phyloP scores from a whole-genome alignment of 2,797 vertebrate genomes.

The Trachurus trachurus region DNA sequence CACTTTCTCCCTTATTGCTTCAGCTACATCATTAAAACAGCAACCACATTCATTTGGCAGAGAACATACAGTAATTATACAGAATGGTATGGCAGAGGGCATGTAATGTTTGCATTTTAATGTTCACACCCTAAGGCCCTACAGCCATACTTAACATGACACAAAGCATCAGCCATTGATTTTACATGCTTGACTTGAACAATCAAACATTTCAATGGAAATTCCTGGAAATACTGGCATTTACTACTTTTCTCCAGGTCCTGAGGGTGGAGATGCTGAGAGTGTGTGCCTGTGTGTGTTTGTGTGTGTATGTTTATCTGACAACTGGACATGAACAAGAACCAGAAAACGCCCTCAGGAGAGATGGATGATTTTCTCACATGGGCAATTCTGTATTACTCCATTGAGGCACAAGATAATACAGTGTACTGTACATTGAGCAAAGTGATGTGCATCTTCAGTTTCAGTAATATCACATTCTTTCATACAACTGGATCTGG shows the following conservation, averaged over 20 bases:
- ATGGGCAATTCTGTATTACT: conserved; percentile 56
- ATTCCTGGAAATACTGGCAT: conserved; percentile 84
- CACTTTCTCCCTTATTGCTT: conserved; percentile 33
- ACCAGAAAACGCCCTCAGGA: conserved; percentile 64
- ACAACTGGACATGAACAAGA: conserved; percentile 57
- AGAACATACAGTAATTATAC: conserved; percentile 56
- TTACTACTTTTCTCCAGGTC: conserved; percentile 75
- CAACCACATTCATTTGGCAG: conserved; percentile 51
- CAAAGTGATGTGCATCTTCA: conserved; percentile 50
- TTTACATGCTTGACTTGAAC: conserved; percentile 73
- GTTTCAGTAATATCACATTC: conserved; percentile 31
- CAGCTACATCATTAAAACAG: conserved; percentile 57
- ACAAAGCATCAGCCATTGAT: conserved; percentile 63
- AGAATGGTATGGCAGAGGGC: conserved; percentile 45
- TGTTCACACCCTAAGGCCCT: conserved; percentile 38
- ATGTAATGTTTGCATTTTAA: conserved; percentile 63
- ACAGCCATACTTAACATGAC: conserved; percentile 50
- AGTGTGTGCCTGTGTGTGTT: conserved; percentile 2
- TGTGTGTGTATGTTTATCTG: conserved; percentile 42
- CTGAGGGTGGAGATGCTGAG: conserved; percentile 44
- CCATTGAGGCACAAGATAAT: conserved; percentile 59
- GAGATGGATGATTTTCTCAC: conserved; percentile 59
- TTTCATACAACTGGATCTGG: conserved; percentile 9
- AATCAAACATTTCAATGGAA: conserved; percentile 75
- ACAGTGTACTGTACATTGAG: conserved; percentile 41